phyloP scores from a whole-genome alignment of 1,140 invertebrate species.

The Branchinecta lynchi region DNA sequence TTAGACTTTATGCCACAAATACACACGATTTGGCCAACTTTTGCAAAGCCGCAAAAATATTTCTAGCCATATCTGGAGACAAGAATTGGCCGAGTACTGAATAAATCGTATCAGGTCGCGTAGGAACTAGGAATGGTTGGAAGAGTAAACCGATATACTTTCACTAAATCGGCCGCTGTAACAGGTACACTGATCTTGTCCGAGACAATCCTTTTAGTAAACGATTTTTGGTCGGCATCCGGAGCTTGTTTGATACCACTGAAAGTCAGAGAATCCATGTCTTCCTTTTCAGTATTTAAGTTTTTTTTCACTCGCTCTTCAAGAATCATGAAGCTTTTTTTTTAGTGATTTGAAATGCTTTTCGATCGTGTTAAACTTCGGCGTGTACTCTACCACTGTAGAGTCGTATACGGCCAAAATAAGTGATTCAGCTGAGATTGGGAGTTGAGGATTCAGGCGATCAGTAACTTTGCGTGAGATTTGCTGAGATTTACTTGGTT shows the following conservation, averaged over 20 bases:
- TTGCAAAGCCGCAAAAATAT: background rate
- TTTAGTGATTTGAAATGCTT: background rate
- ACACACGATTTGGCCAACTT: background rate
- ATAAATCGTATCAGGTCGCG: background rate
- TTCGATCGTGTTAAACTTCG: background rate
- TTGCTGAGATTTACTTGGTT: background rate
- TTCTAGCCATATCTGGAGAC: background rate
- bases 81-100: background rate
- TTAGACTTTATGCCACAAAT: background rate
- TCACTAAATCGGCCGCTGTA: background rate
- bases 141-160: background rate
- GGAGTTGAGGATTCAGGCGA: background rate
- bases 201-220: background rate
- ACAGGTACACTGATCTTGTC: background rate
- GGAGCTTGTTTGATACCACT: constrained; percentile 7
- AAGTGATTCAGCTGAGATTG: background rate
- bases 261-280: background rate
- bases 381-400: background rate
- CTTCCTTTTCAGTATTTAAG: background rate
- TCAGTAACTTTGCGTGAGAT: constrained; percentile 3
- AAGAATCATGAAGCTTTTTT: background rate
- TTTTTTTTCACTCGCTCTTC: constrained; percentile 3
- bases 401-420: background rate
- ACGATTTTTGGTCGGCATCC: background rate
- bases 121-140: background rate